Evolutionary conservation across 1,140 invertebrate species (phyloP), one percentile per base, ranked within the genome.

Genomic region (Parapsyche elsis): DNA sequence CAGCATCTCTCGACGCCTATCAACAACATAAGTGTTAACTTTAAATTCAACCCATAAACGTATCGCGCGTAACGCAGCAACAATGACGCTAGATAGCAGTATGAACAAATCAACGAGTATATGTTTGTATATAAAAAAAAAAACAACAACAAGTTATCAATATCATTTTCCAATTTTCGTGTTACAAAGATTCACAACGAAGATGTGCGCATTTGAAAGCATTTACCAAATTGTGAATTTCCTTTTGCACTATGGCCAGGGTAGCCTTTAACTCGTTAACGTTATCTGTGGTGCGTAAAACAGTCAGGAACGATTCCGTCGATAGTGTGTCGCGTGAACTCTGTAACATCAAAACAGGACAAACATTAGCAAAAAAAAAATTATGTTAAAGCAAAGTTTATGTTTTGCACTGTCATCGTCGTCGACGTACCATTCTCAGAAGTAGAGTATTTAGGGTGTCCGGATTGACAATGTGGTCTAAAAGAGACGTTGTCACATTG

Each of bases 391-490:
- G 26, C n/a, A 12, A 70, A 70, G 26, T 23, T 45, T n/a, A 38
- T 70, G 46, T n/a, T 49, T 53, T 46, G 38, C 71, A 80, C 76
- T 59, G 73, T 10, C 16, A 75, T 74, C 80, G 92, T 4, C 7
- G 30, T 38, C 7, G 30, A 38, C 92, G 92, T 88, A 97, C 95
- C 90, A 96, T 91, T 94, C 95, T 96, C 85, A 98, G 93, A 86
- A 97, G 94, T 74, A 93, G 92, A 89, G 96, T 94, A 90, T 98
- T 98, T 83, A 99, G 94, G 87, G 96, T 98, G 91, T 98, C 96
- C 78, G 97, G 97, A 89, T 98, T 96, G 30, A 95, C 95, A 70
- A 98, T 88, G 84, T 96, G 89, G 86, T 94, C 90, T 53, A 98
- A 90, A 4, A 96, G 87, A 5, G 96, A 95, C 81, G 92, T 89